These are phyloP conservation scores for Danio jaintianensis DNA, from an alignment of 2,797 vertebrate species.

Conservation along the genomic window DNA sequence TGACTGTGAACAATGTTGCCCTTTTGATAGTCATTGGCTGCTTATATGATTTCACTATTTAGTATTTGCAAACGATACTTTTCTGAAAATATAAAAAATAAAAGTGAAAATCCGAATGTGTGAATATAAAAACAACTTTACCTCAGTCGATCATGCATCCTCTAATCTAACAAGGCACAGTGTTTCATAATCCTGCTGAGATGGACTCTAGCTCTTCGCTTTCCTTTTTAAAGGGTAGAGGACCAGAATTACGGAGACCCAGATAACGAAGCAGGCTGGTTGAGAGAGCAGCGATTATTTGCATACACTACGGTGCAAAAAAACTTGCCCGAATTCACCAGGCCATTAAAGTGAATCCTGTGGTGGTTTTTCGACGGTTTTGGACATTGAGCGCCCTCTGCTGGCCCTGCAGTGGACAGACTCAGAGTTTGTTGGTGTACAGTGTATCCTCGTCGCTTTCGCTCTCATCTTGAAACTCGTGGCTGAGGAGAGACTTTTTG, in stretches of 20 bases:
- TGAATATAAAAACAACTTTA: too few relatives aligned
- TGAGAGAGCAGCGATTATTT: conserved; percentile 42
- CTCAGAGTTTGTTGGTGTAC: conserved; percentile 96
- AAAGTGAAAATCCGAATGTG: too few relatives aligned
- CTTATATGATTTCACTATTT: too few relatives aligned
- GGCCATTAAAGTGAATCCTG: conserved; percentile 59
- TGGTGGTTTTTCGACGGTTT: conserved; percentile 61
- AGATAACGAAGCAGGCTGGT: conserved; percentile 43
- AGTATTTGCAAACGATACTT: too few relatives aligned
- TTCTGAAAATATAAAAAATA: too few relatives aligned
- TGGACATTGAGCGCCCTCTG: conserved; percentile 56
- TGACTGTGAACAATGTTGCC: too few relatives aligned
- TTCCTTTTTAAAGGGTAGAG: conserved; percentile 27
- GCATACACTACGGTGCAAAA: conserved; percentile 52
- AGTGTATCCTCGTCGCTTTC: conserved; percentile 98
- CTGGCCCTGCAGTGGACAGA: conserved; percentile 47
- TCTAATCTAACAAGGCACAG: conserved; percentile 62
- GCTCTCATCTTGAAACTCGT: conserved; percentile 97
- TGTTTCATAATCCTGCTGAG: conserved; percentile 55
- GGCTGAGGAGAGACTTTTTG: conserved; percentile 94
- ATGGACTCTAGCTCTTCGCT: conserved; percentile 27
- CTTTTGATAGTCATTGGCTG: too few relatives aligned
- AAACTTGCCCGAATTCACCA: conserved; percentile 50
- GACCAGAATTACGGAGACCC: conserved; percentile 25
- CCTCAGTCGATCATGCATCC: conserved; percentile 45